phyloP scores from a whole-genome alignment of 92 coral and sea anemone genomes.

The Pocillopora meandrina region DNA sequence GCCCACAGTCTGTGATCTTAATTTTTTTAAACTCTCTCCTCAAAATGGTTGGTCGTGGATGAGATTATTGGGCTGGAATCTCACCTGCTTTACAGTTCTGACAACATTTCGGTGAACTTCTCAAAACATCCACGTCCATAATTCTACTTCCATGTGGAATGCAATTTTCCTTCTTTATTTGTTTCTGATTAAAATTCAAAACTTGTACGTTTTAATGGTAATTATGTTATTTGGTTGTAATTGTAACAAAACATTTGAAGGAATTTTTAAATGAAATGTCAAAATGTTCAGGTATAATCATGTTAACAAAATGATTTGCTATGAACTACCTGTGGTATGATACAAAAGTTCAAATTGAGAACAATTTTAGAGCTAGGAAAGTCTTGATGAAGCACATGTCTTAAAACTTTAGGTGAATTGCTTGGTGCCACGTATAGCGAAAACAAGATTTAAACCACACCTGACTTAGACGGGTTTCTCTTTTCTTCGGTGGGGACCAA shows the following conservation, averaged over 20 bases:
- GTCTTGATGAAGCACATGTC: neutral
- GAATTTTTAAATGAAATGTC: conserved; percentile 1
- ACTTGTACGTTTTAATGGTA: too few species aligned
- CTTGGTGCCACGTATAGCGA: neutral
- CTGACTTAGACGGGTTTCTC: conserved; percentile 12
- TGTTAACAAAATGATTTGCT: conserved; percentile 16
- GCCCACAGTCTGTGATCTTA: too few species aligned
- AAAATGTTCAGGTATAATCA: conserved; percentile 32
- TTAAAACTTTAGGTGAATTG: neutral
- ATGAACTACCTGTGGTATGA: conserved; percentile 13
- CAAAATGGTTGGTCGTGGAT: too few species aligned
- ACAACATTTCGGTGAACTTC: neutral
- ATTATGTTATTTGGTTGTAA: neutral
- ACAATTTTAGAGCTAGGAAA: conserved; percentile 10
- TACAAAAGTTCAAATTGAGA: conserved; percentile 9
- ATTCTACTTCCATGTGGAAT: conserved; percentile 8
- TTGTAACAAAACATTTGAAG: neutral
- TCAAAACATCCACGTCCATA: neutral
- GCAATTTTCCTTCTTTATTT: neutral
- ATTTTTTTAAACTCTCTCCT: too few species aligned
- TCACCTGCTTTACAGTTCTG: conserved; percentile 4
- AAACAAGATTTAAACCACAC: conserved; percentile 12
- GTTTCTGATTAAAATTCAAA: neutral
- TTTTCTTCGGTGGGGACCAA: conserved; percentile 15
- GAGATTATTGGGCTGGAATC: neutral